Percentiles rank a stretch among this genome's conserved stretches.
phyloP scores from a whole-genome alignment of 1,140 invertebrate genomes.

The Diachasmimorpha longicaudata region DNA sequence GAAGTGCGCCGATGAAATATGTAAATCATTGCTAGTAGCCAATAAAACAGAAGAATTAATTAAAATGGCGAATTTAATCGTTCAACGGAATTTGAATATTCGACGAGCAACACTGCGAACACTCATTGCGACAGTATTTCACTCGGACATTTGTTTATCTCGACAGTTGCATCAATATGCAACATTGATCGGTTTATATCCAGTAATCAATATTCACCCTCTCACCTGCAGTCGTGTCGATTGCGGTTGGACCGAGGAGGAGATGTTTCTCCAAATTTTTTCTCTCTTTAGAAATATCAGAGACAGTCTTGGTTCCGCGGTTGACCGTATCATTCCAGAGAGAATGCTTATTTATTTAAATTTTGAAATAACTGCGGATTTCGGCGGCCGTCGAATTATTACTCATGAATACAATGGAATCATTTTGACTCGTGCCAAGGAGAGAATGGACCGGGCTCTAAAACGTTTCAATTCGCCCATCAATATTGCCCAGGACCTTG shows the following conservation, averaged over 20 bases:
- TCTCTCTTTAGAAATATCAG: neutral
- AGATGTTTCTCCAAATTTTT: conserved; percentile 37
- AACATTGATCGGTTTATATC: conserved; percentile 38
- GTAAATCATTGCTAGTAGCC: neutral
- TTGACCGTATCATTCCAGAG: neutral
- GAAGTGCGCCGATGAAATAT: conserved; percentile 7
- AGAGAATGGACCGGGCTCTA: no score
- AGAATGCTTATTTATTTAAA: neutral
- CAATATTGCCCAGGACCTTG: no score
- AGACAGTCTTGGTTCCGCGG: neutral
- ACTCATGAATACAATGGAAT: no score
- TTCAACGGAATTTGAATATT: conserved; percentile 34
- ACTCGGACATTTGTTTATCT: conserved; percentile 30
- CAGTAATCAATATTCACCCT: conserved; percentile 30
- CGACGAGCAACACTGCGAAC: conserved; percentile 29
- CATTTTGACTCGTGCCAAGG: no score
- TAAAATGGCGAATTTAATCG: conserved; percentile 30
- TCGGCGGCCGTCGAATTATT: no score
- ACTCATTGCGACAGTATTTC: conserved; percentile 32
- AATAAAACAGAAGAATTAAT: conserved; percentile 17
- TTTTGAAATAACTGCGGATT: neutral
- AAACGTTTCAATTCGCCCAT: no score
- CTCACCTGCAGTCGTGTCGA: conserved; percentile 35
- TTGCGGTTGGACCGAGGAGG: conserved; percentile 39
- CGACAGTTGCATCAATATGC: conserved; percentile 40